Conservation (phyloP, 2,113 vertebrate genomes). For the Labrus mixtus region DNA sequence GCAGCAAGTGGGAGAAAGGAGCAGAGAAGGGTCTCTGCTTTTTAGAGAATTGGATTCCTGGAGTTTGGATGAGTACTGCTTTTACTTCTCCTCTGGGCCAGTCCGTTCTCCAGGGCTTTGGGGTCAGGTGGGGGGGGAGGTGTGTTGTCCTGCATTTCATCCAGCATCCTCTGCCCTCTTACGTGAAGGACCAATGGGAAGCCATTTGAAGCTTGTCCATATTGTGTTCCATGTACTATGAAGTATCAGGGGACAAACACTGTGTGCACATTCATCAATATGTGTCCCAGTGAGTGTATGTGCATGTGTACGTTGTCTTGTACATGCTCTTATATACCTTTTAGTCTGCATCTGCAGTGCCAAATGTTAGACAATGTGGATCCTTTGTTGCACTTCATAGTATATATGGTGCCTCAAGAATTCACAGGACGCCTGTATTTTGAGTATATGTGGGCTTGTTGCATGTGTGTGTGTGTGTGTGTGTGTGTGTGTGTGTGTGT, state of each 20-base stretch:
- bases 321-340: slow-evolving; percentile 23
- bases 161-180: slow-evolving; percentile 64
- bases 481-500: slow-evolving; percentile 10
- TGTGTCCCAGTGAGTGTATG: not conserved
- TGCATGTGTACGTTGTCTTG: not conserved
- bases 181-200: slow-evolving; percentile 84
- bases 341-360: slow-evolving; percentile 25
- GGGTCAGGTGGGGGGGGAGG: slow-evolving; percentile 67
- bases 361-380: slow-evolving; percentile 22
- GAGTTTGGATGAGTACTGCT: slow-evolving; percentile 76
- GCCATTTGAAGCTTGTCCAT: slow-evolving; percentile 90
- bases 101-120: slow-evolving; percentile 74
- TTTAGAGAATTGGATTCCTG: slow-evolving; percentile 91
- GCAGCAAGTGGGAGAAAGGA: slow-evolving; percentile 57
- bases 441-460: slow-evolving; percentile 26
- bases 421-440: slow-evolving; percentile 40
- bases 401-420: slow-evolving; percentile 27
- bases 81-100: slow-evolving; percentile 53
- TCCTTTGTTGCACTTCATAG: slow-evolving; percentile 38
- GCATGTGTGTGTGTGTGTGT: not conserved
- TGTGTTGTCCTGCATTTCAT: slow-evolving; percentile 59
- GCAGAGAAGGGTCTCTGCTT: slow-evolving; percentile 82
- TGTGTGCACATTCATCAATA: slow-evolving; percentile 26
- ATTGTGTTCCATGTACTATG: slow-evolving; percentile 46
- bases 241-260: slow-evolving; percentile 56